These are phyloP conservation scores for Ernsta delagoae DNA, from an alignment of 2,888 invertebrate species.

Conservation along the genomic window DNA sequence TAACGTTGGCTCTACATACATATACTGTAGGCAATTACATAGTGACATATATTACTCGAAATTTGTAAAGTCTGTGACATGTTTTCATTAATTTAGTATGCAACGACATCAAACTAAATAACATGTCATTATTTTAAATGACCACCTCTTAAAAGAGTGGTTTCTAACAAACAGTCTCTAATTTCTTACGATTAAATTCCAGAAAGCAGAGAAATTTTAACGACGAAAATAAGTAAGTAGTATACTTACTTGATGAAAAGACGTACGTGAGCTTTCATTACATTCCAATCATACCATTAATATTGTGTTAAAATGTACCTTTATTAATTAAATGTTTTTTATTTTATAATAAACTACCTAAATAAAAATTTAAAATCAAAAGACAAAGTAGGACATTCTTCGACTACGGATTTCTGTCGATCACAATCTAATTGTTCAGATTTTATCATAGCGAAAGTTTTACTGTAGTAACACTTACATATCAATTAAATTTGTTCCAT, in stretches of 20 bases:
- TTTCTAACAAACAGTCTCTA: conserved; percentile 2
- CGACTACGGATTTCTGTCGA: background rate
- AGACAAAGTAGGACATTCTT: background rate
- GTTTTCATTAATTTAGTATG: conserved; percentile 3
- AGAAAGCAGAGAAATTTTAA: background rate
- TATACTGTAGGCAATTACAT: conserved; percentile 11
- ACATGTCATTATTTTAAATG: conserved; percentile 9
- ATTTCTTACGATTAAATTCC: conserved; percentile 6
- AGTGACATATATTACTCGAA: conserved; percentile 10
- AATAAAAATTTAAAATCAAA: too few relatives aligned
- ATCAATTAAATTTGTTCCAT: conserved; percentile 7
- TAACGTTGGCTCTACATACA: background rate
- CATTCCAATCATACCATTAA: too few relatives aligned
- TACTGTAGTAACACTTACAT: conserved; percentile 3
- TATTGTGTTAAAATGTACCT: too few relatives aligned
- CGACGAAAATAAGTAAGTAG: background rate
- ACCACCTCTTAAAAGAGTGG: background rate
- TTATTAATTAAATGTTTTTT: too few relatives aligned
- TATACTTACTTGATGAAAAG: background rate
- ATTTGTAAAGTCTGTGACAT: conserved; percentile 5
- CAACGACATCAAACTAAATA: background rate
- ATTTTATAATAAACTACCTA: background rate
- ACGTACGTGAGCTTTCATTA: background rate
- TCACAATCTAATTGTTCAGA: background rate
- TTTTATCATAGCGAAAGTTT: conserved; percentile 8